Conservation (phyloP, 2,888 invertebrate genomes). For the Pachliopta kotzebuea region DNA sequence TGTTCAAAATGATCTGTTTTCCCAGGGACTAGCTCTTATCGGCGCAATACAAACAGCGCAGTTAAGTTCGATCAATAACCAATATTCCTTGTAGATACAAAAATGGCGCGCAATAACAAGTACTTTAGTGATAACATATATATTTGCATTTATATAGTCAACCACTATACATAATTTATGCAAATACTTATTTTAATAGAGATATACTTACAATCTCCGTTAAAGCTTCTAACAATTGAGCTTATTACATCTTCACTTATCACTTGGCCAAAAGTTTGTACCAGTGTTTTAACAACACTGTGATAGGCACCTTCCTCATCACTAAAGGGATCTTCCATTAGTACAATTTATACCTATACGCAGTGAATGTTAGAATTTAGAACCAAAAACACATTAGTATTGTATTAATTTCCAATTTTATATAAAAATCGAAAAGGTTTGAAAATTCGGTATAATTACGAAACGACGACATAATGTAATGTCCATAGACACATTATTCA, state of each 20-base stretch:
- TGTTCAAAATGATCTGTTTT: neutral
- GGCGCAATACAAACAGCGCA: slow-evolving; percentile 19
- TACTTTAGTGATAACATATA: neutral
- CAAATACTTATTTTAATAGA: neutral
- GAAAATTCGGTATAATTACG: neutral
- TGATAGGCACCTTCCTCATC: slow-evolving; percentile 36
- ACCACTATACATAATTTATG: neutral
- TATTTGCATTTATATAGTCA: neutral
- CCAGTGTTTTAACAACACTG: slow-evolving; percentile 50
- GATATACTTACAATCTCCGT: slow-evolving; percentile 62
- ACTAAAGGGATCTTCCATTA: slow-evolving; percentile 23
- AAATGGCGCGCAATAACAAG: slow-evolving; percentile 35
- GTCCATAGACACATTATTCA: neutral
- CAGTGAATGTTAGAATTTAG: neutral
- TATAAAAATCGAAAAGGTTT: neutral
- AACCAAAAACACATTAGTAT: slow-evolving; percentile 7
- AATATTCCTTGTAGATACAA: slow-evolving; percentile 18
- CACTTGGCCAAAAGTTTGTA: slow-evolving; percentile 56
- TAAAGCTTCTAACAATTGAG: slow-evolving; percentile 58
- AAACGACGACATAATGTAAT: neutral
- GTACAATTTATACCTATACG: slow-evolving; percentile 7
- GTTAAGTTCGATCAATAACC: slow-evolving; percentile 22
- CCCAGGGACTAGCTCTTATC: slow-evolving; percentile 1
- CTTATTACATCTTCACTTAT: slow-evolving; percentile 54
- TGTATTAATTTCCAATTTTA: neutral